A percentile compares a stretch with the other conserved stretches of the same genome.
Conservation (phyloP, 2,888 invertebrate genomes). For the Cryptocheilus praepositus region DNA sequence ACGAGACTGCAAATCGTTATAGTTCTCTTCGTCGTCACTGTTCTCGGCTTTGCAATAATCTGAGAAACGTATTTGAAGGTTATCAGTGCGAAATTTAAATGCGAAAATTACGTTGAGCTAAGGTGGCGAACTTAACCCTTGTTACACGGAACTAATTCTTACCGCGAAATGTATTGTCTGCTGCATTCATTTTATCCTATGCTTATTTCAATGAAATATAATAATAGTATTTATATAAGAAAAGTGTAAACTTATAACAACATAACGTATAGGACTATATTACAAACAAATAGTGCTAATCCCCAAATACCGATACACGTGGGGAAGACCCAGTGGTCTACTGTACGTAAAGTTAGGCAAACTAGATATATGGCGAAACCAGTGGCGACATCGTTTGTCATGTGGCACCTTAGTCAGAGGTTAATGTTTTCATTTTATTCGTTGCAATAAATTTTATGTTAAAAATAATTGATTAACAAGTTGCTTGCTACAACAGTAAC, state of each 20-base stretch:
- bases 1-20: slow-evolving; percentile 58
- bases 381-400: too few relatives aligned
- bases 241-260: too few relatives aligned
- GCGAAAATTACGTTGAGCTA: too few relatives aligned
- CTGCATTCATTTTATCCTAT: slow-evolving; percentile 16
- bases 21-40: slow-evolving; percentile 40
- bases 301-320: slow-evolving; percentile 19
- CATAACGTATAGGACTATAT: too few relatives aligned
- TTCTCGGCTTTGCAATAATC: slow-evolving; percentile 44
- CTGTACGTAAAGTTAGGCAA: too few relatives aligned
- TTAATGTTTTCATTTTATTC: too few relatives aligned
- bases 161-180: slow-evolving; percentile 31
- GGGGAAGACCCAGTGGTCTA: neutral
- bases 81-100: neutral
- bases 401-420: too few relatives aligned
- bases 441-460: too few relatives aligned
- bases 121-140: neutral
- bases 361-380: too few relatives aligned
- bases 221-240: neutral
- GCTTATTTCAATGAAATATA: neutral
- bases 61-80: slow-evolving; percentile 10
- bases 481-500: too few relatives aligned
- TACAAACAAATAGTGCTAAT: too few relatives aligned
- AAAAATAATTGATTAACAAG: too few relatives aligned
- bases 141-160: neutral